Conservation (phyloP, 2,113 vertebrate genomes). For the Boulengerochromis microlepis region DNA sequence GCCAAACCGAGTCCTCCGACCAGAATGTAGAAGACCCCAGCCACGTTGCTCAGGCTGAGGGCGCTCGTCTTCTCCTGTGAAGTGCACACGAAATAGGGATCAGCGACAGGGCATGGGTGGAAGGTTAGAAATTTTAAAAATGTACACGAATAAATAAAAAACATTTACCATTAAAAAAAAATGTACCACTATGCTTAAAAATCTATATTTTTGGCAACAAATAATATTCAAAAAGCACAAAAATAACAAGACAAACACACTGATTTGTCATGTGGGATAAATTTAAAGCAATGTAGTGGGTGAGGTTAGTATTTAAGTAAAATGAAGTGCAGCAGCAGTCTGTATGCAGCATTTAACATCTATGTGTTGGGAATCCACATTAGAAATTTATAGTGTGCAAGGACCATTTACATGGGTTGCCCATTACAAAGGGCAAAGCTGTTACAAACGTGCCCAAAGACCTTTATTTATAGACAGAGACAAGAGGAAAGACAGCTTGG, state of each 20-base stretch:
- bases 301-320: conserved; percentile 54
- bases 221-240: conserved; percentile 57
- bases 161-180: conserved; percentile 19
- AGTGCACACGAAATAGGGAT: conserved; percentile 75
- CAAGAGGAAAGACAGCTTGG: conserved; percentile 50
- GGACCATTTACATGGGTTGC: conserved; percentile 80
- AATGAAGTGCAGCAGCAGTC: conserved; percentile 55
- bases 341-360: conserved; percentile 19
- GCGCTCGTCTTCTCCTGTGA: conserved; percentile 99
- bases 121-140: conserved; percentile 25
- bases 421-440: conserved; percentile 65
- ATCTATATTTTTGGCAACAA: conserved; percentile 13
- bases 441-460: conserved; percentile 51
- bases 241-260: conserved; percentile 51
- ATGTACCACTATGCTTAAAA: conserved; percentile 42
- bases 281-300: conserved; percentile 56
- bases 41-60: conserved; percentile 99
- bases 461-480: conserved; percentile 61
- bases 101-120: conserved; percentile 64
- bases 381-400: conserved; percentile 48
- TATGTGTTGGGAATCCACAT: conserved; percentile 27
- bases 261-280: conserved; percentile 44
- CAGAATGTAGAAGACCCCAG: conserved; percentile 99
- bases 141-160: conserved; percentile 32
- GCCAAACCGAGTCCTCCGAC: conserved; percentile 99